These are phyloP conservation scores for Cremastinae sp. DNA, from an alignment of 2,888 invertebrate genomes.

Conservation along the genomic window DNA sequence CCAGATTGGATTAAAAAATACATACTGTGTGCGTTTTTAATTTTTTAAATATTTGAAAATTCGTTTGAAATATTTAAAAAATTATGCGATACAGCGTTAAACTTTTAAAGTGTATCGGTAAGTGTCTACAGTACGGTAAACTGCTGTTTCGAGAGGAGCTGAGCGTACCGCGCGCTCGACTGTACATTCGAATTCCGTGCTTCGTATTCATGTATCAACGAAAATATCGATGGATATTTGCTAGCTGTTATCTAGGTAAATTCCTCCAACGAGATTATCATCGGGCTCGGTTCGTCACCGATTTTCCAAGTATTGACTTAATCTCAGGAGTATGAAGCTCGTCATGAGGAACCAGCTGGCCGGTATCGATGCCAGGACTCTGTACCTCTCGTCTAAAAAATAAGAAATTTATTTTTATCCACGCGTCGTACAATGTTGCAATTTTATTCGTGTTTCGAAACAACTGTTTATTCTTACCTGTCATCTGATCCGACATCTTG, in stretches of 20 bases:
- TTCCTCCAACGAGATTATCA: conserved; percentile 24
- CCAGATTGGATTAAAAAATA: no score
- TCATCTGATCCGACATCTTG: conserved; percentile 88
- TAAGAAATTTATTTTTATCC: conserved; percentile 38
- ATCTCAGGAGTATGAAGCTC: conserved; percentile 83
- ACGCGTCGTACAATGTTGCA: background rate
- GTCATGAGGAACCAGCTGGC: conserved; percentile 88
- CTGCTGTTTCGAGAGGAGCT: background rate
- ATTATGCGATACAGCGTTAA: no score
- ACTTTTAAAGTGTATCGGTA: no score
- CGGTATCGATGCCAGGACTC: conserved; percentile 89
- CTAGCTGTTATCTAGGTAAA: conserved; percentile 39
- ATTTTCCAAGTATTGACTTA: conserved; percentile 74
- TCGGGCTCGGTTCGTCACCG: conserved; percentile 72
- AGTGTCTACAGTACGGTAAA: no score
- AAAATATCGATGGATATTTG: conserved; percentile 38
- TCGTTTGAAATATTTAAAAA: no score
- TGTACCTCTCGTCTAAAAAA: conserved; percentile 88
- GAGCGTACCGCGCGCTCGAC: conserved; percentile 6
- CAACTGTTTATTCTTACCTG: conserved; percentile 84
- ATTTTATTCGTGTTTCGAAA: background rate
- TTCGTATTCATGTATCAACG: conserved; percentile 19
- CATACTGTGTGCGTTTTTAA: background rate
- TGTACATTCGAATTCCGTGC: background rate
- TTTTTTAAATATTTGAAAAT: background rate